Base-by-base conservation (phyloP, 2,888 invertebrate species). In the Drosophila merina region DNA sequence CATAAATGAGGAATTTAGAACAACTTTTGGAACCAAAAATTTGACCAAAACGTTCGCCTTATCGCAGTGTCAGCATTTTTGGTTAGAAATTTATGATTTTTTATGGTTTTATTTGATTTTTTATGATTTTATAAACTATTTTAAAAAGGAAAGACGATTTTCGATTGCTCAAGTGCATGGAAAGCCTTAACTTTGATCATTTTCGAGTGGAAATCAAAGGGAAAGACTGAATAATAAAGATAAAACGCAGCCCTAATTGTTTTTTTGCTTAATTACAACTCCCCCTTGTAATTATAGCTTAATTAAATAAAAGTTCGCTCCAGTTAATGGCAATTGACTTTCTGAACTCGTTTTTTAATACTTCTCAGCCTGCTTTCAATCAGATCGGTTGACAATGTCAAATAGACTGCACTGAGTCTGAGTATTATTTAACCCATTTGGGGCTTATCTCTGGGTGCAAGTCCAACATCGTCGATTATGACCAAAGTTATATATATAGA, bases 281-380 rank as follows among this genome's bases (percentile, higher is more conserved):
- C 14, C 14, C 14, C 14, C 14, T 47, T 66, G 66, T 36, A 64
- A 64, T 64, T 64, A 64, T 4, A 14, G 26, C 47, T 42, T 66
- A 64, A 64, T 64, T 64, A 64, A 64, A 38, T 51, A 6, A 52
- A 33, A 64, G 26, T 14, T 36, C 38, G 25, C 47, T 31, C 38
- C 45, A 64, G 66, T 64, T 64, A 52, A 40, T 47, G 63, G 38
- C 66, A 64, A 64, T 64, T 64, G 63, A 64, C 63, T 64, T 64
- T 25, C 66, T 66, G 66, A 64, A 64, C 66, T 26, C 30, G 30
- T 9, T 26, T 57, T 36, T 9, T 8, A 2, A 20, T 30, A 31
- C 14, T 44, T 25, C 6, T 28, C 6, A 10, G n/a, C 9, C 5
- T 20, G 54, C 33, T 31, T 45, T 12, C 42, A 12, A 42, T 42